Evolutionary conservation across 2,888 invertebrate genomes (phyloP).

Genomic region (Hyposoter dolosus): DNA sequence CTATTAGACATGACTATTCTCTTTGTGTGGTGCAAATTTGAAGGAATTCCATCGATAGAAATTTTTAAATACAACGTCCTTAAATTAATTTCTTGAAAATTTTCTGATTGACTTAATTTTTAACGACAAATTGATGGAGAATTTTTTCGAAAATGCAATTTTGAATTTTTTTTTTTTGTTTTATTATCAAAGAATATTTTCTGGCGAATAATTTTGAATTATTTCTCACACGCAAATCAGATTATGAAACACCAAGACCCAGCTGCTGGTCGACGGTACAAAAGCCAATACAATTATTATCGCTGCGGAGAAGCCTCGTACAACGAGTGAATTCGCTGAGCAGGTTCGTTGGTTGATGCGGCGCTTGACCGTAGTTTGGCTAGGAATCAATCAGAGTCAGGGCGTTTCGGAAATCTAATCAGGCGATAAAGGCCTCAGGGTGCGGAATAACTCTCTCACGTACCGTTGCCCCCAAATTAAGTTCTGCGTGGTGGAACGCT

Average conservation of each 20-base stretch:
- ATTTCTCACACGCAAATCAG: background rate
- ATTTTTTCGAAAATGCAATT: no score
- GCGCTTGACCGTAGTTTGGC: conserved; percentile 17
- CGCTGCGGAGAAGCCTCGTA: background rate
- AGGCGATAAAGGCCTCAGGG: conserved; percentile 27
- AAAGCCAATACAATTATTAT: background rate
- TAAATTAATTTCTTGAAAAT: no score
- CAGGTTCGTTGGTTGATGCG: background rate
- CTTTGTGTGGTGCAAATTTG: no score
- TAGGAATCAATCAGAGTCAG: conserved; percentile 21
- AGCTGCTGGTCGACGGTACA: background rate
- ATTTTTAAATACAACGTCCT: no score
- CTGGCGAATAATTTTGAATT: background rate
- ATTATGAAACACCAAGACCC: background rate
- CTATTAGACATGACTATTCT: no score
- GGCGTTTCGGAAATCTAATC: conserved; percentile 54
- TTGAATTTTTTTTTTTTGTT: background rate
- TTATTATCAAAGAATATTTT: background rate
- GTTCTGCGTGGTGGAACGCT: conserved; percentile 42
- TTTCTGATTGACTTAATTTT: no score
- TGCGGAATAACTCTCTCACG: conserved; percentile 49
- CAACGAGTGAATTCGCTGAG: background rate
- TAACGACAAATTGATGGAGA: no score
- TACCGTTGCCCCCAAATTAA: conserved; percentile 56
- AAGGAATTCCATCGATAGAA: no score